Evolutionary conservation across 1,140 invertebrate species (phyloP).

Genomic region (Bemisia tabaci): DNA sequence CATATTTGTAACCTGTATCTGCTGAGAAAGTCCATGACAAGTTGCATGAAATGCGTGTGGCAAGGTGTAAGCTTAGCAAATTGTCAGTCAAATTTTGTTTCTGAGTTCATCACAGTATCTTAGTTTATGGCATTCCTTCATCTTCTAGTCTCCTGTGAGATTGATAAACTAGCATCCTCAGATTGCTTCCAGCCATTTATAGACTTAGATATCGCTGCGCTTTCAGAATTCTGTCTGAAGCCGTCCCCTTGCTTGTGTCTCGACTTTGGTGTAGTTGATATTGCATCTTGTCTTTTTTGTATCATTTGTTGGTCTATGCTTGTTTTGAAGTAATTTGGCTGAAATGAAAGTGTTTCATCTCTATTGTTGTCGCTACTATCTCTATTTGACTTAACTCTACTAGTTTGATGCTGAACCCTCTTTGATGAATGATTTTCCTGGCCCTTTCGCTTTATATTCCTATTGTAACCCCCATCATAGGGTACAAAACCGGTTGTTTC

Average conservation of each 20-base stretch:
- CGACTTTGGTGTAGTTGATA: not conserved
- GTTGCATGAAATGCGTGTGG: no score
- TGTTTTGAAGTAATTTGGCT: not conserved
- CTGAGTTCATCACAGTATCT: not conserved
- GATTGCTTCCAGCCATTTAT: not conserved
- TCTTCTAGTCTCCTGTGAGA: not conserved
- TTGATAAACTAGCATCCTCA: not conserved
- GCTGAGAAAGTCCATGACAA: no score
- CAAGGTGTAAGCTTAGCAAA: no score
- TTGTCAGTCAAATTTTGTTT: not conserved
- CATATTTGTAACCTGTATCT: no score
- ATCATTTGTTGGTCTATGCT: not conserved
- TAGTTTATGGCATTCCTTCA: not conserved
- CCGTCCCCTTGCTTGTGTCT: not conserved
- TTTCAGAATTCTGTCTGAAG: not conserved
- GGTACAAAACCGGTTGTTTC: not conserved
- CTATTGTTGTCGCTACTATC: not conserved
- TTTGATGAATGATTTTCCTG: not conserved
- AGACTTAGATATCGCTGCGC: not conserved
- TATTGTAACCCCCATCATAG: not conserved
- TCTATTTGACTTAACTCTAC: not conserved
- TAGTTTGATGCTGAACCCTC: not conserved
- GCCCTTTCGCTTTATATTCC: not conserved
- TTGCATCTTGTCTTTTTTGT: not conserved
- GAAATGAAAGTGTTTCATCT: not conserved